Conservation (phyloP, 2,888 invertebrate species). For the Diaprepes abbreviatus region DNA sequence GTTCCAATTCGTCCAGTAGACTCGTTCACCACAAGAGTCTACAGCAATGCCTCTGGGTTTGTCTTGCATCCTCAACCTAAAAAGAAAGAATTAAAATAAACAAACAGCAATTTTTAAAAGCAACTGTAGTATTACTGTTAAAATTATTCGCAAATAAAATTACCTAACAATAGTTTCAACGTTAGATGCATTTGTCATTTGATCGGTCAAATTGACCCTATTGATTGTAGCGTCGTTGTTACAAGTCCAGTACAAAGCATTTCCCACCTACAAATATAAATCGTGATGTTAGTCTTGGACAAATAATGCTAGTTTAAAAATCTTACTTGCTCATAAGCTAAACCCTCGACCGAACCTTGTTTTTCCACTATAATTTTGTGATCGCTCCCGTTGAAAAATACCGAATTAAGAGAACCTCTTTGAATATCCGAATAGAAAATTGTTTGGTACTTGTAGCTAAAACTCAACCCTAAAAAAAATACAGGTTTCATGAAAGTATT, state of each 20-base stretch:
- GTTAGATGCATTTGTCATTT: conserved; percentile 65
- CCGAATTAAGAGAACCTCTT: conserved; percentile 85
- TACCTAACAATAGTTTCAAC: conserved; percentile 74
- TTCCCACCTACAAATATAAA: conserved; percentile 72
- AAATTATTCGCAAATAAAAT: no score
- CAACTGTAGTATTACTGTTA: no score
- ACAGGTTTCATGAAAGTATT: no score
- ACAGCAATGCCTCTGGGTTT: conserved; percentile 89
- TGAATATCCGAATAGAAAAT: conserved; percentile 93
- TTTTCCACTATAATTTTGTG: conserved; percentile 79
- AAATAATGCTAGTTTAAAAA: no score
- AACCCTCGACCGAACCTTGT: conserved; percentile 89
- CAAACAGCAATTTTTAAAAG: no score
- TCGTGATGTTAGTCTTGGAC: no score
- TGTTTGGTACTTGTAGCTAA: conserved; percentile 77
- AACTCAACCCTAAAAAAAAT: conserved; percentile 73
- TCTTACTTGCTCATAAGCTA: conserved; percentile 79
- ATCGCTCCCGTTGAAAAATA: conserved; percentile 83
- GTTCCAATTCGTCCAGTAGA: conserved; percentile 96
- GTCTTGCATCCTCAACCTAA: conserved; percentile 74
- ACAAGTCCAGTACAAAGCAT: conserved; percentile 89
- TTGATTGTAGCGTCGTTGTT: conserved; percentile 83
- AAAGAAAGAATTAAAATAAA: no score
- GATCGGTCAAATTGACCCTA: conserved; percentile 69
- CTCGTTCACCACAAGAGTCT: conserved; percentile 81